Percentiles rank a stretch among this genome's conserved stretches.
phyloP scores from a whole-genome alignment of 2,888 invertebrate genomes.

The Elgonia sp. region DNA sequence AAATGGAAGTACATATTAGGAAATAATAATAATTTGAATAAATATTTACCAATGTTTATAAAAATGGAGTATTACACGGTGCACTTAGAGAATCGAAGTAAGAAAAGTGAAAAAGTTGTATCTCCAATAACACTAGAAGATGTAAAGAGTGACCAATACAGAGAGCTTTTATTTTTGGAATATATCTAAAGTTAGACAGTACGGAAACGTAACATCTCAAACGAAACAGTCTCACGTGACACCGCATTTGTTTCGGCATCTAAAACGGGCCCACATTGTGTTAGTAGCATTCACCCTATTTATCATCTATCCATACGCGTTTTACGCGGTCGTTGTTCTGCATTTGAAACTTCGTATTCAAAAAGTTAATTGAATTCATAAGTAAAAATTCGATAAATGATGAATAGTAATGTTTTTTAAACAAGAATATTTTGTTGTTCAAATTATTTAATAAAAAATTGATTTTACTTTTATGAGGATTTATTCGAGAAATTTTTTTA shows the following conservation, averaged over 20 bases:
- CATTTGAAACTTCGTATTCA: no score
- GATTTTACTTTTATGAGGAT: no score
- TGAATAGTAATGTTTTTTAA: no score
- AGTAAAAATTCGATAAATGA: no score
- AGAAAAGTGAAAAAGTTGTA: constrained; percentile 74
- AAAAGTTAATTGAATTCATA: no score
- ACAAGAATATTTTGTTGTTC: no score
- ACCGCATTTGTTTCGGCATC: constrained; percentile 59
- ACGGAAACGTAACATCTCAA: constrained; percentile 73
- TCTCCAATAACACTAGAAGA: constrained; percentile 70
- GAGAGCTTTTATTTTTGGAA: constrained; percentile 81
- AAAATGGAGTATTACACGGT: not conserved
- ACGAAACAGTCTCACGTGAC: constrained; percentile 69
- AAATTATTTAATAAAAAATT: no score
- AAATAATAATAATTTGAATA: not conserved
- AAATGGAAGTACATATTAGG: not conserved
- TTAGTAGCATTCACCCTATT: not conserved
- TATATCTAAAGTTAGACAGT: constrained; percentile 82
- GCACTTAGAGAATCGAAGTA: constrained; percentile 18
- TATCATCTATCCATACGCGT: no score
- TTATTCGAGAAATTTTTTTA: no score
- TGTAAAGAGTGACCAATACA: constrained; percentile 75
- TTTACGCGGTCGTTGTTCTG: no score
- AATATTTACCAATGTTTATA: constrained; percentile 53
- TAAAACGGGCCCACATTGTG: not conserved